These are phyloP conservation scores for Eupsilia transversa DNA, from an alignment of 2,888 invertebrate genomes.

Conservation along the genomic window DNA sequence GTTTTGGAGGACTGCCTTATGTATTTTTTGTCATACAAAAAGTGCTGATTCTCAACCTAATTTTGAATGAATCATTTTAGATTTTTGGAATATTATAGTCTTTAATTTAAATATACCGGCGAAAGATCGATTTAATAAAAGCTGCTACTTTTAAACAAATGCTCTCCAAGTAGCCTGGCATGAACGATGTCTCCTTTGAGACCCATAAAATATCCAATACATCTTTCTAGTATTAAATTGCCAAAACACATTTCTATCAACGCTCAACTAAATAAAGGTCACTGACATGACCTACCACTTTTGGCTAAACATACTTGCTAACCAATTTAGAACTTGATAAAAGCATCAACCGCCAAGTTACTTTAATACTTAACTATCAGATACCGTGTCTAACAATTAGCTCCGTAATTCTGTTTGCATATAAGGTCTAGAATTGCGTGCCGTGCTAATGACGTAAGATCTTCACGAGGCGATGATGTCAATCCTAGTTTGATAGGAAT, in stretches of 20 bases:
- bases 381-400: constrained; percentile 44
- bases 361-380: constrained; percentile 30
- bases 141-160: not conserved
- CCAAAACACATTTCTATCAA: constrained; percentile 22
- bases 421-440: constrained; percentile 43
- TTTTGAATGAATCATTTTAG: not conserved
- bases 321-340: constrained; percentile 45
- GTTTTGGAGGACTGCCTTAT: not conserved
- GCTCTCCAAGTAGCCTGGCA: not conserved
- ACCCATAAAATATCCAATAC: constrained; percentile 3
- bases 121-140: not conserved
- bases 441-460: constrained; percentile 60
- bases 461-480: constrained; percentile 61
- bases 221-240: constrained; percentile 10
- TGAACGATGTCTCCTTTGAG: constrained; percentile 11
- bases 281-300: constrained; percentile 45
- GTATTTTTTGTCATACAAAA: not conserved
- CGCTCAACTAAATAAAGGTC: constrained; percentile 44
- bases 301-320: constrained; percentile 33
- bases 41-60: not conserved
- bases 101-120: not conserved
- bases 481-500: constrained; percentile 59
- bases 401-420: constrained; percentile 19
- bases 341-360: constrained; percentile 33
- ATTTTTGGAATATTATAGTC: not conserved